Evolutionary conservation across 1,140 invertebrate species (phyloP).

Genomic region (Chionoecetes opilio): DNA sequence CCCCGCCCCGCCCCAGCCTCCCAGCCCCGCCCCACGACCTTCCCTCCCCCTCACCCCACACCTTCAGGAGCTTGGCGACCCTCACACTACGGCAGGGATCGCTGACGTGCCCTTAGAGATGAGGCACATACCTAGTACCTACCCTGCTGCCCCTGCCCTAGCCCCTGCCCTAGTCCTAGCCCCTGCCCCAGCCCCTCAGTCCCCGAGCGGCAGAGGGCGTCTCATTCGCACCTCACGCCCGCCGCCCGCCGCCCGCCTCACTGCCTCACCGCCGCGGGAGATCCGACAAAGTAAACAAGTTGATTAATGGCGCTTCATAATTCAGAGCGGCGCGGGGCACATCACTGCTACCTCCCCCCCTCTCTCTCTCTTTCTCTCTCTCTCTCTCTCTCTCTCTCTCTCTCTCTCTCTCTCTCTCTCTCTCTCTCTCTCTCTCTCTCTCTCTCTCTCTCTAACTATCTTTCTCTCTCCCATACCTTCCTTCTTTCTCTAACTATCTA

Average conservation of each 20-base stretch:
- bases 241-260: neutral
- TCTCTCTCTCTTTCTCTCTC: neutral
- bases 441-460: too few relatives aligned
- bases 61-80: neutral
- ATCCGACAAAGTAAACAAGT: constrained; percentile 73
- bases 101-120: neutral
- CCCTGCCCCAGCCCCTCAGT: constrained; percentile 32
- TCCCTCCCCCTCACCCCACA: neutral
- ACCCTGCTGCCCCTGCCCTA: neutral
- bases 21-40: neutral
- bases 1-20: too few relatives aligned
- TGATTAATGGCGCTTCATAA: constrained; percentile 76
- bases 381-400: constrained; percentile 45
- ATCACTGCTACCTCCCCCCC: neutral
- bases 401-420: too few relatives aligned
- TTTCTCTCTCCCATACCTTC: neutral
- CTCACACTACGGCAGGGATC: neutral
- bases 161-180: neutral
- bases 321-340: constrained; percentile 50
- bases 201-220: constrained; percentile 66
- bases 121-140: neutral
- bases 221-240: constrained; percentile 66
- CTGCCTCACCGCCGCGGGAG: neutral
- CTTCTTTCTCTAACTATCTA: neutral
- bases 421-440: too few relatives aligned